These are phyloP conservation scores for Drosophila dives DNA, from an alignment of 2,888 invertebrate species.

Conservation along the genomic window DNA sequence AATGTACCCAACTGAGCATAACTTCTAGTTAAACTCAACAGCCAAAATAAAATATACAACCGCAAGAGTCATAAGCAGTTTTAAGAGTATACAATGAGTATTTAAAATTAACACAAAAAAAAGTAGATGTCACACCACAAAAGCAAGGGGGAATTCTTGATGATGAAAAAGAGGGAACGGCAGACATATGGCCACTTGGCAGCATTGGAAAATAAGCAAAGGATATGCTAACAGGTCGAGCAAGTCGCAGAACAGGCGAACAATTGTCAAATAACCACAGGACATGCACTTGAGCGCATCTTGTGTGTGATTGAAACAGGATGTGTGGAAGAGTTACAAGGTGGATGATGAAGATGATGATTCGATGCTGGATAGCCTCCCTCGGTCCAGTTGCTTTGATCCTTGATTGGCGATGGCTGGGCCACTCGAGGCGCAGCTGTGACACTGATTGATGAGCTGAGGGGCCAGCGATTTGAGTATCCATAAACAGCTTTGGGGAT, in stretches of 20 bases:
- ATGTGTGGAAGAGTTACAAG: conserved; percentile 56
- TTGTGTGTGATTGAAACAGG: conserved; percentile 63
- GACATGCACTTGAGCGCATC: conserved; percentile 76
- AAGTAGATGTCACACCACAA: conserved; percentile 44
- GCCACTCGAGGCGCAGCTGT: conserved; percentile 64
- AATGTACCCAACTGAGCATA: not conserved
- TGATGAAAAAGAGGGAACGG: conserved; percentile 29
- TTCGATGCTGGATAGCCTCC: conserved; percentile 15
- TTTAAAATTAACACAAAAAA: conserved; percentile 23
- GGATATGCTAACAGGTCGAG: conserved; percentile 65
- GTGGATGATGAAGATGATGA: conserved; percentile 22
- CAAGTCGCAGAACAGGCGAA: conserved; percentile 34
- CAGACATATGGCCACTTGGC: conserved; percentile 73
- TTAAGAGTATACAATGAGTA: conserved; percentile 22
- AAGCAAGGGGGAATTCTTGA: conserved; percentile 16
- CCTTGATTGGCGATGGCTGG: conserved; percentile 67
- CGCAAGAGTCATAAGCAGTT: not conserved
- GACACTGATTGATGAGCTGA: conserved; percentile 71
- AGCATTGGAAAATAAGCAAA: conserved; percentile 39
- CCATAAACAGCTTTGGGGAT: conserved; percentile 58
- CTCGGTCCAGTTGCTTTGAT: conserved; percentile 70
- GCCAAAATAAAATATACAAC: not conserved
- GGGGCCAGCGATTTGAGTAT: conserved; percentile 13
- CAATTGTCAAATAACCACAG: conserved; percentile 75
- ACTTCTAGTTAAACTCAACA: not conserved